Percentiles rank a stretch among this genome's conserved stretches.
These are phyloP conservation scores for Sapajus apella DNA, from an alignment of 2,113 vertebrate species.

Conservation along the genomic window DNA sequence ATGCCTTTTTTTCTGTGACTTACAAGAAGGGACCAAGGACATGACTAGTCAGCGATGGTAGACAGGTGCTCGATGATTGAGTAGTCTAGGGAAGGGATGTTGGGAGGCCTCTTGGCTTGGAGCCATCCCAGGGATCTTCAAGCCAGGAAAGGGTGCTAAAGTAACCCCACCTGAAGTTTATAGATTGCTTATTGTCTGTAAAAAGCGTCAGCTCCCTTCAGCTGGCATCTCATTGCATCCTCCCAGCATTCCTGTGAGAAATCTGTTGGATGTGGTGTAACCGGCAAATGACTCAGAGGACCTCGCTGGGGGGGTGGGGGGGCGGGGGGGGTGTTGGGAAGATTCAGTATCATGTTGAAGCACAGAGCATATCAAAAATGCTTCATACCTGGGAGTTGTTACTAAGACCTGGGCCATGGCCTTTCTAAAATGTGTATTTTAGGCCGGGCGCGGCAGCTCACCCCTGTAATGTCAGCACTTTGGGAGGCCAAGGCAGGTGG, in stretches of 20 bases:
- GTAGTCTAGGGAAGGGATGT: background rate
- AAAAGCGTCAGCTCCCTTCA: background rate
- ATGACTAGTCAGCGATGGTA: too few relatives aligned
- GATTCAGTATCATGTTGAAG: background rate
- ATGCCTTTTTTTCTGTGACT: background rate
- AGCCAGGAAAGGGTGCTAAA: background rate
- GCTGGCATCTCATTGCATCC: background rate
- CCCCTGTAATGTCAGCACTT: too few relatives aligned
- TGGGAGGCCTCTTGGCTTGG: background rate
- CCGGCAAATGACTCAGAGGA: background rate
- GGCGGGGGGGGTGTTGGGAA: background rate
- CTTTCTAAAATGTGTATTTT: background rate
- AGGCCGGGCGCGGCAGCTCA: too few relatives aligned
- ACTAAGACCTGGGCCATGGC: background rate
- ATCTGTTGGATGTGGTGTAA: background rate
- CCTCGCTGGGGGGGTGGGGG: background rate
- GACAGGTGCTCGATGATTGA: too few relatives aligned
- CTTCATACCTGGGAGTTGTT: background rate
- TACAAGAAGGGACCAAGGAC: background rate
- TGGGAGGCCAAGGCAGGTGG: too few relatives aligned
- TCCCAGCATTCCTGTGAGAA: background rate
- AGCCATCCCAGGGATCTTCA: background rate
- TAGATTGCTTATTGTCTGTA: background rate
- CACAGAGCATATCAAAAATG: background rate
- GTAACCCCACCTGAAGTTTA: background rate